Percentiles rank a stretch among this genome's conserved stretches.
Conservation (phyloP, 2,888 invertebrate genomes). For the Mythimna pallens region DNA sequence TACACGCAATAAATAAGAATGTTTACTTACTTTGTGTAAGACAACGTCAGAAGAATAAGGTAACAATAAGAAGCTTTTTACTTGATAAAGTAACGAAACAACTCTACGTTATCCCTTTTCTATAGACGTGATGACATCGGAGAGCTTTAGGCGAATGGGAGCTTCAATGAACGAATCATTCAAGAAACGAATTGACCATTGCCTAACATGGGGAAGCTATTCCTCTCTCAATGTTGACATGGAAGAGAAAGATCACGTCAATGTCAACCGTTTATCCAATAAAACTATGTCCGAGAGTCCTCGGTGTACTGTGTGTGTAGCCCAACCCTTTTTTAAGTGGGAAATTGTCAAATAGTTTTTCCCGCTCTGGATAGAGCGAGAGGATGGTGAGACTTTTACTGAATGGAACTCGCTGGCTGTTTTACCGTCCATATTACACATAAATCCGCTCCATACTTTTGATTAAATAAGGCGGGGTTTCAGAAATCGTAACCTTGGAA, state of each 20-base stretch:
- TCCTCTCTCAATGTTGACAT: neutral
- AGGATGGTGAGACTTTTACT: too few species aligned
- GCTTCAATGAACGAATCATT: neutral
- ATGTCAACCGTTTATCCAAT: neutral
- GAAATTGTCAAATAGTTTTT: too few species aligned
- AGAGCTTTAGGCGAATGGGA: neutral
- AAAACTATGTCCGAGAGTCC: neutral
- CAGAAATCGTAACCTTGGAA: conserved; percentile 1
- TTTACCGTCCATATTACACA: too few species aligned
- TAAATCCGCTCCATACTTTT: neutral
- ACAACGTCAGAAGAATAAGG: conserved; percentile 29
- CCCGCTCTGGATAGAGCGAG: too few species aligned
- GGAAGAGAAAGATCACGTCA: neutral
- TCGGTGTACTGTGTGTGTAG: neutral
- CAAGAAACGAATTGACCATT: neutral
- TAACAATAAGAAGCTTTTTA: conserved; percentile 32
- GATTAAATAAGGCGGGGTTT: neutral
- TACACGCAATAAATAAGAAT: conserved; percentile 51
- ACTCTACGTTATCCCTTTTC: conserved; percentile 21
- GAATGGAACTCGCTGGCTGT: too few species aligned
- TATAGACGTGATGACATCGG: conserved; percentile 11
- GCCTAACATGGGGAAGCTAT: neutral
- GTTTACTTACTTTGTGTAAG: conserved; percentile 39
- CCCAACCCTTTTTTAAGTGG: too few species aligned
- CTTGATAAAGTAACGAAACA: conserved; percentile 25